Conservation (phyloP, 2,113 vertebrate genomes). For the Turnix velox region DNA sequence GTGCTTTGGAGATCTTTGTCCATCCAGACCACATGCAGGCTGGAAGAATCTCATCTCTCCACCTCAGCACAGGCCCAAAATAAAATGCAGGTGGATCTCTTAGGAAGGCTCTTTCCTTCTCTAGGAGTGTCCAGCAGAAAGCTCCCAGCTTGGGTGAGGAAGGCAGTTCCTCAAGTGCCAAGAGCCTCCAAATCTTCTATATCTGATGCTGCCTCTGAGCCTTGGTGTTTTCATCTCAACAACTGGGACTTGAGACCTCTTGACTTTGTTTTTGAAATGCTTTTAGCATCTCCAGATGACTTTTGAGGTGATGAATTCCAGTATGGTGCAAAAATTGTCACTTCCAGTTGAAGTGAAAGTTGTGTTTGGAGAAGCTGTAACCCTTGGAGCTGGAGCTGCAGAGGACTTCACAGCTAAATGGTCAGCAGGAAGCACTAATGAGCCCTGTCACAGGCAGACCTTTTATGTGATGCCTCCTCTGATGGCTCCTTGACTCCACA, state of each 20-base stretch:
- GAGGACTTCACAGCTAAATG: no score
- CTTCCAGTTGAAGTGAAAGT: no score
- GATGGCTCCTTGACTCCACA: no score
- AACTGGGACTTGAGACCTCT: background rate
- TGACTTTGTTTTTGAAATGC: background rate
- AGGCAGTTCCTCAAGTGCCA: background rate
- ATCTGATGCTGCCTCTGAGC: background rate
- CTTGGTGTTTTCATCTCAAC: background rate
- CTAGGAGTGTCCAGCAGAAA: background rate
- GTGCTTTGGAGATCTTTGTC: background rate
- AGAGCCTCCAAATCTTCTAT: background rate
- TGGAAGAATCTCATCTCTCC: background rate
- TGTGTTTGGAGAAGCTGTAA: no score
- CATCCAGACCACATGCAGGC: accelerated
- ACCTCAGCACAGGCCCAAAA: background rate
- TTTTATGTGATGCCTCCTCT: no score
- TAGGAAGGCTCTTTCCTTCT: background rate
- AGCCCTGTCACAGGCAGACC: no score
- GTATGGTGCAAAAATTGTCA: background rate
- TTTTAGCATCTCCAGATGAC: background rate
- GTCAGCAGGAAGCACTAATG: no score
- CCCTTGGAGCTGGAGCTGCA: no score
- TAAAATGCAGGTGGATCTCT: background rate
- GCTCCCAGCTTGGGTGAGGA: background rate
- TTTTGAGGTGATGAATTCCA: background rate